phyloP scores from a whole-genome alignment of 2,797 vertebrate genomes.

The Natrix natrix region DNA sequence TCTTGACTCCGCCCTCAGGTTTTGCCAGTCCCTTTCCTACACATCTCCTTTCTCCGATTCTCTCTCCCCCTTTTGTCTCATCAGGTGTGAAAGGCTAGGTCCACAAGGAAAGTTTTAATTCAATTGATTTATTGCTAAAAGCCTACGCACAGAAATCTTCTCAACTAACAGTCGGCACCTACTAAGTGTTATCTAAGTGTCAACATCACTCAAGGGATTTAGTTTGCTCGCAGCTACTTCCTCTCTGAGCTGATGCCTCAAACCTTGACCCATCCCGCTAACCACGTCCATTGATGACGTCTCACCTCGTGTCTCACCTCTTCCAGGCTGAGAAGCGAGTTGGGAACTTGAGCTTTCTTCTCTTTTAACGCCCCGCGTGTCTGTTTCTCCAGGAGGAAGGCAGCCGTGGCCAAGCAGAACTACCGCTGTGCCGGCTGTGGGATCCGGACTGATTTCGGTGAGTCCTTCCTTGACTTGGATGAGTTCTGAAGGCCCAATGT shows the following conservation, averaged over 20 bases:
- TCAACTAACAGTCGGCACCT: too few species aligned
- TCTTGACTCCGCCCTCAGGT: too few species aligned
- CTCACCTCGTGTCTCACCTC: not conserved
- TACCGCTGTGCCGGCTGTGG: conserved; percentile 96
- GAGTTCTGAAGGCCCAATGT: not conserved
- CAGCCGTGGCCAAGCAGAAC: conserved; percentile 92
- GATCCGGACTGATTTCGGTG: conserved; percentile 91
- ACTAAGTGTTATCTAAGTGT: too few species aligned
- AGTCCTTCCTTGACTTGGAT: conserved; percentile 40
- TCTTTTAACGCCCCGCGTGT: not conserved
- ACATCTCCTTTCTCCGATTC: too few species aligned
- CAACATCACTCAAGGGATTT: too few species aligned
- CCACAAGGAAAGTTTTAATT: too few species aligned
- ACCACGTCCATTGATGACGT: not conserved
- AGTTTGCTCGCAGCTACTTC: too few species aligned
- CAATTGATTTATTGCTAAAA: too few species aligned
- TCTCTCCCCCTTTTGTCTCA: too few species aligned
- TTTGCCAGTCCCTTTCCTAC: too few species aligned
- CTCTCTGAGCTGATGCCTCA: not conserved
- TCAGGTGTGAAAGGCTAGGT: too few species aligned
- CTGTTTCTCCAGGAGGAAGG: conserved; percentile 82
- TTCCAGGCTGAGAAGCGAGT: not conserved
- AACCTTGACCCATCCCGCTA: not conserved
- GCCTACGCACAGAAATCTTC: too few species aligned
- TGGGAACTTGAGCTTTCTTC: not conserved